These are phyloP conservation scores for Ispidina lecontei DNA, from an alignment of 2,797 vertebrate genomes.

Conservation along the genomic window DNA sequence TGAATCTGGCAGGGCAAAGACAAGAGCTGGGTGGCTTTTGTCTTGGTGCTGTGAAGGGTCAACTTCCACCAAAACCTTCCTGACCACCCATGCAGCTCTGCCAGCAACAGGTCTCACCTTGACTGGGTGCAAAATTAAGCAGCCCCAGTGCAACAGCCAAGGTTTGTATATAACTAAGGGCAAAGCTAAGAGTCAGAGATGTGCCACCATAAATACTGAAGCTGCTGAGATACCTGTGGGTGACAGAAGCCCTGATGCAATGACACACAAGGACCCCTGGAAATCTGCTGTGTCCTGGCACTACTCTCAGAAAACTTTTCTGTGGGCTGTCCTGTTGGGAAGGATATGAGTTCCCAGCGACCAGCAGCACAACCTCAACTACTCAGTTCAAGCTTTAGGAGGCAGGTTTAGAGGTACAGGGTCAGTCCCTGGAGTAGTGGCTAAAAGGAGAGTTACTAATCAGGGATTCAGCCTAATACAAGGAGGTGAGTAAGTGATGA, in stretches of 20 bases:
- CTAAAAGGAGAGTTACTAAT: slow-evolving; percentile 1
- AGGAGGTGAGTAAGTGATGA: neutral
- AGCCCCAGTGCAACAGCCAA: neutral
- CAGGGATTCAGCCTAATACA: neutral
- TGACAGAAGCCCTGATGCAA: neutral
- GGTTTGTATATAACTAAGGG: neutral
- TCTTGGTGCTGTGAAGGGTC: neutral
- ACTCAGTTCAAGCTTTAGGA: neutral
- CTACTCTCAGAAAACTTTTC: neutral
- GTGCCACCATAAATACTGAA: neutral
- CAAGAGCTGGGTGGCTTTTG: neutral
- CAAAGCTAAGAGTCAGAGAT: neutral
- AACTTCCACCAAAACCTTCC: neutral
- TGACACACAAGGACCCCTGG: neutral
- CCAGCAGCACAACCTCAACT: neutral
- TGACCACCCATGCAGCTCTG: neutral
- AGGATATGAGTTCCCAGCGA: neutral
- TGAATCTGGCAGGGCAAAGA: neutral
- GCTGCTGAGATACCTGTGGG: slow-evolving; percentile 8
- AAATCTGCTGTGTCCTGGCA: neutral
- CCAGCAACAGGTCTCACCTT: neutral
- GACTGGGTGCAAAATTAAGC: accelerated
- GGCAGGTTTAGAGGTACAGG: neutral
- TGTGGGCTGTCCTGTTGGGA: neutral
- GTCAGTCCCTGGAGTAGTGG: neutral